phyloP scores from a whole-genome alignment of 2,797 vertebrate species.

The Sciurus carolinensis region DNA sequence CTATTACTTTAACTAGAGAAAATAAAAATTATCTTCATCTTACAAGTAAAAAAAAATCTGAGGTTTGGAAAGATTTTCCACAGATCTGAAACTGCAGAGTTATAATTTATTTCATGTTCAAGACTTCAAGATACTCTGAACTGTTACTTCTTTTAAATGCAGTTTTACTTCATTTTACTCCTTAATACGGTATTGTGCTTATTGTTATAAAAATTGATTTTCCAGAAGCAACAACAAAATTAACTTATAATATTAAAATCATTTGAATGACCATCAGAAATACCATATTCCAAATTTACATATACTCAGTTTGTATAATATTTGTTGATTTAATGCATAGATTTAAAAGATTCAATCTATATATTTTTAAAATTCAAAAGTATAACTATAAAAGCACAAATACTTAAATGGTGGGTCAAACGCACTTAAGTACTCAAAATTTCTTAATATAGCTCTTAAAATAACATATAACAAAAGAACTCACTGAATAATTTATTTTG shows the following conservation, averaged over 20 bases:
- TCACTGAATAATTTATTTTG: slow-evolving; percentile 92
- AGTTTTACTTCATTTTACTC: slow-evolving; percentile 60
- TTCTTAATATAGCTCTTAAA: slow-evolving; percentile 70
- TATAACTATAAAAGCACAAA: neutral
- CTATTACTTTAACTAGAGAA: slow-evolving; percentile 6
- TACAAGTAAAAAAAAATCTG: slow-evolving; percentile 18
- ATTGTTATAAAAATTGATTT: slow-evolving; percentile 14
- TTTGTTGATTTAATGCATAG: slow-evolving; percentile 37
- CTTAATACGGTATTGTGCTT: slow-evolving; percentile 51
- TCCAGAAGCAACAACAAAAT: slow-evolving; percentile 54
- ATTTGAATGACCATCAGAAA: slow-evolving; percentile 6
- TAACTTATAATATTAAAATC: neutral
- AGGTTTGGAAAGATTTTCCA: neutral
- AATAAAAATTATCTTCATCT: slow-evolving; percentile 26
- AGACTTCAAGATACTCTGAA: slow-evolving; percentile 64
- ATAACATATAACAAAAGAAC: slow-evolving; percentile 81
- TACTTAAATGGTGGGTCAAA: slow-evolving; percentile 67
- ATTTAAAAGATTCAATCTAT: slow-evolving; percentile 27
- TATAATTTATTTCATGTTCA: slow-evolving; percentile 56
- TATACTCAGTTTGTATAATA: neutral
- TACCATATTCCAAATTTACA: slow-evolving; percentile 43
- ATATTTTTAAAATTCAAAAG: slow-evolving; percentile 52
- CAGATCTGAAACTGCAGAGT: slow-evolving; percentile 2
- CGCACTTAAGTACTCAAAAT: slow-evolving; percentile 59
- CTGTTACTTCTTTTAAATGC: slow-evolving; percentile 51